A percentile compares a stretch with the other conserved stretches of the same genome.
Evolutionary conservation across 2,797 vertebrate genomes (phyloP).

Genomic region (Crotalus adamanteus): DNA sequence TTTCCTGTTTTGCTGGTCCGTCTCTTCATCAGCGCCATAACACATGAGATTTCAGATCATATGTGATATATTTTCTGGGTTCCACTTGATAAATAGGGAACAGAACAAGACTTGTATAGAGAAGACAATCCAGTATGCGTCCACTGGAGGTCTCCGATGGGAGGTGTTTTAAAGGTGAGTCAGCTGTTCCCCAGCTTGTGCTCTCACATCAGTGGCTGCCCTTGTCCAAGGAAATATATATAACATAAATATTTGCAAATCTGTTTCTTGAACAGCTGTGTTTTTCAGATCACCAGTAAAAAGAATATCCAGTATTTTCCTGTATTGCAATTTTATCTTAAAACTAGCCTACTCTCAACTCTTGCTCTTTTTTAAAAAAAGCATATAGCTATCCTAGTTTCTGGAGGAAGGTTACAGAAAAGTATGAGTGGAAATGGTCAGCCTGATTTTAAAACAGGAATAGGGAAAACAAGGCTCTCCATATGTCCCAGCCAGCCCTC

Average conservation of each 20-base stretch:
- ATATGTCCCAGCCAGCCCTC: not conserved
- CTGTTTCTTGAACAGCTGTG: not conserved
- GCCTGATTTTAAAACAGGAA: not conserved
- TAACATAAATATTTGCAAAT: conserved; percentile 5
- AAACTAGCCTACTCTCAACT: not conserved
- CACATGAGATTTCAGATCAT: not conserved
- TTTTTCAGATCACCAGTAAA: not conserved
- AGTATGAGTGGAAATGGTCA: not conserved
- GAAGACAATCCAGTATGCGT: not conserved
- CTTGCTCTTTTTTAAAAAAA: not conserved
- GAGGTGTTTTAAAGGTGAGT: not conserved
- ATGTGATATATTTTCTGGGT: not conserved
- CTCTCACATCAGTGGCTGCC: not conserved
- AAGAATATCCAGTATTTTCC: not conserved
- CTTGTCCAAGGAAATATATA: not conserved
- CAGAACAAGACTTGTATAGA: not conserved
- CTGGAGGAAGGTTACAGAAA: not conserved
- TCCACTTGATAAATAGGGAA: not conserved
- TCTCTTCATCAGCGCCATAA: not conserved
- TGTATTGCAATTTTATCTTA: not conserved
- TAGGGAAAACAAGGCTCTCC: not conserved
- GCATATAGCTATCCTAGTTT: not conserved
- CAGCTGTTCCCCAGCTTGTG: not conserved
- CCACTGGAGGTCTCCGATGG: not conserved
- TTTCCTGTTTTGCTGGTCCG: not conserved